Evolutionary conservation across 2,888 invertebrate genomes (phyloP).

Genomic region (Pyrocoelia pectoralis): DNA sequence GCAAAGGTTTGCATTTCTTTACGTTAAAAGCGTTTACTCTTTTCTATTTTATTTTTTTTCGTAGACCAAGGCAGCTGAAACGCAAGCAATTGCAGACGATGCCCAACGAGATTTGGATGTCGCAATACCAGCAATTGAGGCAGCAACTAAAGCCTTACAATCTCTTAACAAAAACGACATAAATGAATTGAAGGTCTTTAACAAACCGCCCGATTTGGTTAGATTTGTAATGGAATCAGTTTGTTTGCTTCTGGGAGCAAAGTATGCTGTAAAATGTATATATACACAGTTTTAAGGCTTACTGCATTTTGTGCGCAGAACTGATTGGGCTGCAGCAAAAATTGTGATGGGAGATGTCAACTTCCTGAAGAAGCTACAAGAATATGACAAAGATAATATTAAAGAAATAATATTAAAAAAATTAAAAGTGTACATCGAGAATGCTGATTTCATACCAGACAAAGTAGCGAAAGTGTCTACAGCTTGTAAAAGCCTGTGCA

Average conservation of each 20-base stretch:
- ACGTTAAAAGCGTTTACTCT: too few relatives aligned
- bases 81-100: conserved; percentile 84
- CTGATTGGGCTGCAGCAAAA: conserved; percentile 89
- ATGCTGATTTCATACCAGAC: conserved; percentile 87
- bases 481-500: conserved; percentile 89
- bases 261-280: conserved; percentile 68
- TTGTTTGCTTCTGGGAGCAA: conserved; percentile 81
- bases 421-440: conserved; percentile 81
- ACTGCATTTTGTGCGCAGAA: conserved; percentile 60
- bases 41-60: not conserved
- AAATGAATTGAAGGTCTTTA: conserved; percentile 87
- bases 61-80: conserved; percentile 85
- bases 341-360: conserved; percentile 80
- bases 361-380: conserved; percentile 82
- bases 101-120: conserved; percentile 84
- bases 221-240: conserved; percentile 93
- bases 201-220: conserved; percentile 86
- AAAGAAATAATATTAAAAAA: conserved; percentile 78
- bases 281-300: conserved; percentile 17
- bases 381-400: conserved; percentile 89
- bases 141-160: conserved; percentile 84
- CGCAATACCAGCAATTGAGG: conserved; percentile 86
- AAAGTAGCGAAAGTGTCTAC: conserved; percentile 84
- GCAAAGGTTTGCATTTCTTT: too few relatives aligned
- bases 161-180: conserved; percentile 90